phyloP scores from a whole-genome alignment of 2,888 invertebrate species.

The Thalpophila matura region DNA sequence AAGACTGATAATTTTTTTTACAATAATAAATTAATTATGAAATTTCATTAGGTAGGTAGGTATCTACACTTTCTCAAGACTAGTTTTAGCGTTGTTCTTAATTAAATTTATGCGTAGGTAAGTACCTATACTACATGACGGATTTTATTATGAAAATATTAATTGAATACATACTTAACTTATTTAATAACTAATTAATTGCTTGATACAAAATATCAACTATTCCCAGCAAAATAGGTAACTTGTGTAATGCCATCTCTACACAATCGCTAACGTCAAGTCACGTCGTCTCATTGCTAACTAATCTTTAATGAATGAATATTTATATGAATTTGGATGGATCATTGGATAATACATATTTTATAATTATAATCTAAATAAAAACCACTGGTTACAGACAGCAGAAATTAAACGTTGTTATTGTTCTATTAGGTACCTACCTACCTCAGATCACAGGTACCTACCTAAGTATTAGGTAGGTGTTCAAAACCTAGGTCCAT shows the following conservation, averaged over 20 bases:
- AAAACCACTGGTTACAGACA: too few relatives aligned
- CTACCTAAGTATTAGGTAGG: too few relatives aligned
- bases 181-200: slow-evolving; percentile 64
- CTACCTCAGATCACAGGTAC: too few relatives aligned
- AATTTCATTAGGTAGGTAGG: too few relatives aligned
- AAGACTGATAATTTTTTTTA: slow-evolving; percentile 15
- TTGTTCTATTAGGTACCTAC: too few relatives aligned
- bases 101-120: slow-evolving; percentile 21
- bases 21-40: neutral
- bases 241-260: neutral
- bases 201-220: slow-evolving; percentile 62
- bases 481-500: too few relatives aligned
- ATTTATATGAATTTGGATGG: slow-evolving; percentile 12
- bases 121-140: slow-evolving; percentile 21
- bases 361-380: too few relatives aligned
- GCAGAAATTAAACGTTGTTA: too few relatives aligned
- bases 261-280: neutral
- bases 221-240: slow-evolving; percentile 44
- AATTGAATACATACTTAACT: slow-evolving; percentile 57
- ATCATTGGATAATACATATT: neutral
- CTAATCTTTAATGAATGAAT: too few relatives aligned
- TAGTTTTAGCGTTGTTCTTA: slow-evolving; percentile 18
- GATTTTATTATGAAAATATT: slow-evolving; percentile 62
- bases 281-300: neutral
- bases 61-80: slow-evolving; percentile 24